Conservation (phyloP, 2,888 invertebrate genomes). For the Drosophila leonis region DNA sequence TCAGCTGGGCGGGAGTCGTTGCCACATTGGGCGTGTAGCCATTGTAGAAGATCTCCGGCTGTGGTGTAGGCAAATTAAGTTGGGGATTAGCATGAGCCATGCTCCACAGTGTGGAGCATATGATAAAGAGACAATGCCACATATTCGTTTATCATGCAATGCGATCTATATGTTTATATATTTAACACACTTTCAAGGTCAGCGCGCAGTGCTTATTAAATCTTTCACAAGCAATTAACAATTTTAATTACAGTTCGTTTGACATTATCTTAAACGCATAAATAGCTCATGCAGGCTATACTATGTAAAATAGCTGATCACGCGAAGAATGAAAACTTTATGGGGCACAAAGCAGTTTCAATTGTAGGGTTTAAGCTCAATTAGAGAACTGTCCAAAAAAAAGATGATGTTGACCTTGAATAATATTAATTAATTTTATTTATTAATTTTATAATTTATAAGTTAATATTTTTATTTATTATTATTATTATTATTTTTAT, state of each 20-base stretch:
- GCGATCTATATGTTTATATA: slow-evolving; percentile 55
- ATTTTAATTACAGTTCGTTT: slow-evolving; percentile 53
- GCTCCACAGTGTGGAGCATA: slow-evolving; percentile 32
- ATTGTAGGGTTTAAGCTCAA: background rate
- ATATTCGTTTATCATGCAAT: slow-evolving; percentile 50
- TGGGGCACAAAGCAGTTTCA: background rate
- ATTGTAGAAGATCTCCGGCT: slow-evolving; percentile 82
- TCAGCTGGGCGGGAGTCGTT: slow-evolving; percentile 68
- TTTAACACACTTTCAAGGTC: slow-evolving; percentile 71
- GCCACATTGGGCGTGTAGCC: slow-evolving; percentile 79
- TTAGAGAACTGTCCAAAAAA: background rate
- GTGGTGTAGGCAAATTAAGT: slow-evolving; percentile 87
- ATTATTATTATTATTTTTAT: too few species aligned
- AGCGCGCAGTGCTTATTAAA: slow-evolving; percentile 43
- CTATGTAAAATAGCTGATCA: slow-evolving; percentile 1
- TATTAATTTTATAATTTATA: too few species aligned
- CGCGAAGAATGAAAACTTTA: background rate
- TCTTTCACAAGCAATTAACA: slow-evolving; percentile 71
- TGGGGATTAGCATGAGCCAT: slow-evolving; percentile 82
- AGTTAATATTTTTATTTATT: background rate
- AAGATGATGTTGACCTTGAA: background rate
- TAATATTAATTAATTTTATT: background rate
- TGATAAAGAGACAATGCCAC: slow-evolving; percentile 46
- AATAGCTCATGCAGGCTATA: slow-evolving; percentile 19
- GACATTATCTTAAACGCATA: slow-evolving; percentile 29